Percentiles rank a stretch among this genome's conserved stretches.
Conservation (phyloP, 2,888 invertebrate genomes). For the Halocaridina rubra region DNA sequence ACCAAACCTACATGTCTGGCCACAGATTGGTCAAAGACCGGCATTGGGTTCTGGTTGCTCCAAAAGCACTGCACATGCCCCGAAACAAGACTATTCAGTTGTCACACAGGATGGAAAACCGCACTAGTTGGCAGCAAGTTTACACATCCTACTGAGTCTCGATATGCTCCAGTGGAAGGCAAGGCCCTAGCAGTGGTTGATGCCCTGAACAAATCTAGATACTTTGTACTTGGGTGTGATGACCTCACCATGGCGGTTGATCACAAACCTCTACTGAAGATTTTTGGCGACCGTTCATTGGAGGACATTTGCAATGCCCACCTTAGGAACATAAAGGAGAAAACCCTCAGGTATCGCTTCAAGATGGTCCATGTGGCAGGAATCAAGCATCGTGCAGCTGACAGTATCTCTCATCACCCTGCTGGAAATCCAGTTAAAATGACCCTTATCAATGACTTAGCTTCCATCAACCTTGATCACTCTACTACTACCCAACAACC, state of each 20-base stretch:
- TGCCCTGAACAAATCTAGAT: not conserved
- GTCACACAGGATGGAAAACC: slow-evolving; percentile 22
- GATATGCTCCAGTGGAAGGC: slow-evolving; percentile 19
- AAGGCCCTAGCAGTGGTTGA: slow-evolving; percentile 43
- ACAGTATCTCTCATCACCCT: no score
- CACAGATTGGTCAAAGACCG: slow-evolving; percentile 30
- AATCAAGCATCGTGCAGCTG: no score
- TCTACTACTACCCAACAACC: no score
- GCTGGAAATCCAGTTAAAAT: no score
- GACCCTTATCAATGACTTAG: no score
- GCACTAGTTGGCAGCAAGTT: slow-evolving; percentile 19
- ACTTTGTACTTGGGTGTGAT: slow-evolving; percentile 29
- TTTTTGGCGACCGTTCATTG: no score
- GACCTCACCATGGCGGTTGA: slow-evolving; percentile 26
- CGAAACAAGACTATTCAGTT: slow-evolving; percentile 11
- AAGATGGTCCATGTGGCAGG: no score
- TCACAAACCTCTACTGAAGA: slow-evolving; percentile 18
- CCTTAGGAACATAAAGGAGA: no score
- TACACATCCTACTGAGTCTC: not conserved
- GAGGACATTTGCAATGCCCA: no score
- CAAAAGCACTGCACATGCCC: slow-evolving; percentile 34
- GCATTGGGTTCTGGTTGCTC: slow-evolving; percentile 28
- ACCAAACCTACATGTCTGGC: slow-evolving; percentile 28
- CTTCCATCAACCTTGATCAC: no score
- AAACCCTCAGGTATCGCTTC: no score